phyloP scores from a whole-genome alignment of 2,797 vertebrate species.

The Muscicapa comitata region DNA sequence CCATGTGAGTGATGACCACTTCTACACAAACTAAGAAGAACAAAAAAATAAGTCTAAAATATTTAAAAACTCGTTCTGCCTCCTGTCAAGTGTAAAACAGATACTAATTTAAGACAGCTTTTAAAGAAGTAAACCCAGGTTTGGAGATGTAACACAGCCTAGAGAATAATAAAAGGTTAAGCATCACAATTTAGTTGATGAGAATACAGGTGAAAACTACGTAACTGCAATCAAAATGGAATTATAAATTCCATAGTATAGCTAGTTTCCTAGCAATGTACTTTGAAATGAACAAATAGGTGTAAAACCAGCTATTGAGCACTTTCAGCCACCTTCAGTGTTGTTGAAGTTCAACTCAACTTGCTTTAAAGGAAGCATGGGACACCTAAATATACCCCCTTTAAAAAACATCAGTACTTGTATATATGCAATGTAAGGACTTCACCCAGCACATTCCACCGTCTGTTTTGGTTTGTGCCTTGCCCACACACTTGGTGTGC shows the following conservation, averaged over 20 bases:
- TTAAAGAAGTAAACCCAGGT: not conserved
- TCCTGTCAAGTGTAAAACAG: conserved; percentile 11
- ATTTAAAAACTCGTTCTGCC: not conserved
- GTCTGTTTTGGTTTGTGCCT: not conserved
- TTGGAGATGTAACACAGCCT: not conserved
- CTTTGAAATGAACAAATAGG: not conserved
- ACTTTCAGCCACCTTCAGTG: not conserved
- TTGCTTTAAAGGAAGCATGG: not conserved
- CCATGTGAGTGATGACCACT: not conserved
- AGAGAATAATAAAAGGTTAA: not conserved
- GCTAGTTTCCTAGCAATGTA: not conserved
- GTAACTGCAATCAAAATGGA: not conserved
- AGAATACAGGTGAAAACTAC: not conserved
- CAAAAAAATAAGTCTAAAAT: not conserved
- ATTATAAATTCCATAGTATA: not conserved
- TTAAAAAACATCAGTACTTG: not conserved
- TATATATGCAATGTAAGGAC: rapidly evolving
- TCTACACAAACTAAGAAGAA: conserved; percentile 19
- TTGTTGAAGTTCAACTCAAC: not conserved
- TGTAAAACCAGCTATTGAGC: not conserved
- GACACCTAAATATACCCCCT: not conserved
- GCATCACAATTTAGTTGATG: not conserved
- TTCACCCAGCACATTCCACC: not conserved
- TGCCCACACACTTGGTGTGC: not conserved
- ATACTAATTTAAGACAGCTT: not conserved